These are phyloP conservation scores for Sympetrum striolatum DNA, from an alignment of 2,888 invertebrate species.

Conservation along the genomic window DNA sequence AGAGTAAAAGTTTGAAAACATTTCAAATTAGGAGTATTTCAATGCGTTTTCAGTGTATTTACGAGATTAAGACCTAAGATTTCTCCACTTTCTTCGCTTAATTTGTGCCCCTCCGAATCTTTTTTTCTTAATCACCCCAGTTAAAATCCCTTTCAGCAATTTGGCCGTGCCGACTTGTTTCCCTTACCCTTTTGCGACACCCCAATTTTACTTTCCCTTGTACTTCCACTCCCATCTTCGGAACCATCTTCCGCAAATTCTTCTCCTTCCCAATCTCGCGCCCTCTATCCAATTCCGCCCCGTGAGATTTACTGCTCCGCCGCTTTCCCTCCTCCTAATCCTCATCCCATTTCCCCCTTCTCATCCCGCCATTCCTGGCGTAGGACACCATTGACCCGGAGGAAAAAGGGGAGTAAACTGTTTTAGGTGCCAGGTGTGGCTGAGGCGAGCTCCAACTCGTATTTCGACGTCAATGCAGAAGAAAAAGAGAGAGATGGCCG, in stretches of 20 bases:
- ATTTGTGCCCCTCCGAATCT: not conserved
- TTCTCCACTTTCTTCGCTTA: not conserved
- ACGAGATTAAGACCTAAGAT: not conserved
- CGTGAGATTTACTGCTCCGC: not conserved
- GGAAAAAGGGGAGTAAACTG: not conserved
- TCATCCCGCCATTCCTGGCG: not conserved
- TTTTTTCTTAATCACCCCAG: not conserved
- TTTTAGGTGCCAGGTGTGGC: not conserved
- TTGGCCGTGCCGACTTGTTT: not conserved
- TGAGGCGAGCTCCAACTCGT: not conserved
- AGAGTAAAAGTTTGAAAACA: too few species aligned
- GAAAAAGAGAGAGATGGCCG: not conserved
- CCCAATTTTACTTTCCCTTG: not conserved
- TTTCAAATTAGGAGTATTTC: too few species aligned
- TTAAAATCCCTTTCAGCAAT: not conserved
- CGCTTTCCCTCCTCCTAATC: not conserved
- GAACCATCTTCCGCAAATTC: not conserved
- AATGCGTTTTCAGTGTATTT: too few species aligned
- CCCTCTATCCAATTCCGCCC: not conserved
- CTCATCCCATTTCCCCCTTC: not conserved
- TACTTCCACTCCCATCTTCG: not conserved
- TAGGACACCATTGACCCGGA: constrained; percentile 17
- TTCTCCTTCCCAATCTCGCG: not conserved
- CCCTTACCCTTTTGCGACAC: not conserved
- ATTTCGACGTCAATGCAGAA: constrained; percentile 4